phyloP scores from a whole-genome alignment of 2,797 vertebrate species.

The Anguilla marmorata region DNA sequence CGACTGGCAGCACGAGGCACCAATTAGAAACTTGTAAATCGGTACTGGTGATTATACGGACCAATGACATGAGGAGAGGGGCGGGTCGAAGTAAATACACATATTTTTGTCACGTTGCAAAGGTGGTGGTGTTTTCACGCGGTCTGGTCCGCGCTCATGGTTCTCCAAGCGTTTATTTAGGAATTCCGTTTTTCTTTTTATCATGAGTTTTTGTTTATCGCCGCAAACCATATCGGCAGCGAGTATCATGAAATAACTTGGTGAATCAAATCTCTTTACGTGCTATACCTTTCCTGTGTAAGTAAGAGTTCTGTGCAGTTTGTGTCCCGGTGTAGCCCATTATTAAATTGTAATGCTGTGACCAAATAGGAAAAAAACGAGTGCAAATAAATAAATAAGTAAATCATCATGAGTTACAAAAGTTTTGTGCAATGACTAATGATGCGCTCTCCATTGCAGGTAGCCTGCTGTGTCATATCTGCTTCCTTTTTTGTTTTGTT shows the following conservation, averaged over 20 bases:
- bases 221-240: background rate
- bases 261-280: background rate
- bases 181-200: background rate
- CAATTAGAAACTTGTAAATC: background rate
- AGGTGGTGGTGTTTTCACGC: slow-evolving; percentile 21
- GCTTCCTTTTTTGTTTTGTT: slow-evolving; percentile 18
- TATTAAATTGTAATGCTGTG: background rate
- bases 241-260: background rate
- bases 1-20: slow-evolving; percentile 5
- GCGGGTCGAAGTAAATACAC: background rate
- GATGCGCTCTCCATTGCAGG: slow-evolving; percentile 49
- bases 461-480: slow-evolving; percentile 21
- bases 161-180: background rate
- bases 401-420: too few species aligned
- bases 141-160: background rate
- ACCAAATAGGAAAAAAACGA: too few species aligned
- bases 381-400: too few species aligned
- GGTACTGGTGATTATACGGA: background rate
- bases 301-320: background rate
- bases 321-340: background rate
- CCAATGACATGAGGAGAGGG: background rate
- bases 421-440: background rate
- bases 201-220: background rate
- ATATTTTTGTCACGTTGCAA: slow-evolving; percentile 26
- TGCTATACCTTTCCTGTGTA: background rate